Conservation (phyloP, 2,797 vertebrate species). For the Mallotus villosus region DNA sequence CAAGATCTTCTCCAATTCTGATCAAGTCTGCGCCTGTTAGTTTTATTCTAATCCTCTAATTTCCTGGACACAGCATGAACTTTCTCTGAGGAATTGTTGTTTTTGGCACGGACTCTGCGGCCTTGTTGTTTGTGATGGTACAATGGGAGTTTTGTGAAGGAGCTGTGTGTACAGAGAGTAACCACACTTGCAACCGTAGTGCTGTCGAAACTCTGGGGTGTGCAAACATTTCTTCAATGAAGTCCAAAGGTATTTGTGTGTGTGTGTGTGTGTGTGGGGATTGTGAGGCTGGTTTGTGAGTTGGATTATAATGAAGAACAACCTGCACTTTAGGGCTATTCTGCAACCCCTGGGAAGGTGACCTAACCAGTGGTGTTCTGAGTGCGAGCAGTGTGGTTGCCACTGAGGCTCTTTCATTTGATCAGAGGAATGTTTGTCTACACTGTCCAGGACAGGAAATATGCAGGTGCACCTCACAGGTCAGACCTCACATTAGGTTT, state of each 20-base stretch:
- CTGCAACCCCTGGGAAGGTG: not conserved
- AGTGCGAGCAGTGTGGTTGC: not conserved
- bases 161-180: slow-evolving; percentile 21
- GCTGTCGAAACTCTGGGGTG: no score
- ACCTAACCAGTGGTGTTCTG: not conserved
- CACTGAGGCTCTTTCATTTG: not conserved
- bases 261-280: no score
- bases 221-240: no score
- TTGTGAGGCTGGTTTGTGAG: no score
- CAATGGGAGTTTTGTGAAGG: slow-evolving; percentile 58
- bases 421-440: slow-evolving; percentile 22
- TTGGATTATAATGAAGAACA: no score
- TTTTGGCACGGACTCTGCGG: slow-evolving; percentile 40
- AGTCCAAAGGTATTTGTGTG: no score
- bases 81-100: slow-evolving; percentile 42
- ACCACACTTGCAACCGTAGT: no score
- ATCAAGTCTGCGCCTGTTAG: slow-evolving; percentile 31
- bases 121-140: slow-evolving; percentile 56
- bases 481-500: slow-evolving; percentile 40
- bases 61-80: slow-evolving; percentile 41
- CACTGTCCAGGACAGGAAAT: slow-evolving; percentile 42
- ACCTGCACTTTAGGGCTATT: not conserved
- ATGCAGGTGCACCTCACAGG: slow-evolving; percentile 28
- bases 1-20: slow-evolving; percentile 39
- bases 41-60: slow-evolving; percentile 11